Conservation (phyloP, 1,140 invertebrate genomes). For the Lordiphosa mommai region DNA sequence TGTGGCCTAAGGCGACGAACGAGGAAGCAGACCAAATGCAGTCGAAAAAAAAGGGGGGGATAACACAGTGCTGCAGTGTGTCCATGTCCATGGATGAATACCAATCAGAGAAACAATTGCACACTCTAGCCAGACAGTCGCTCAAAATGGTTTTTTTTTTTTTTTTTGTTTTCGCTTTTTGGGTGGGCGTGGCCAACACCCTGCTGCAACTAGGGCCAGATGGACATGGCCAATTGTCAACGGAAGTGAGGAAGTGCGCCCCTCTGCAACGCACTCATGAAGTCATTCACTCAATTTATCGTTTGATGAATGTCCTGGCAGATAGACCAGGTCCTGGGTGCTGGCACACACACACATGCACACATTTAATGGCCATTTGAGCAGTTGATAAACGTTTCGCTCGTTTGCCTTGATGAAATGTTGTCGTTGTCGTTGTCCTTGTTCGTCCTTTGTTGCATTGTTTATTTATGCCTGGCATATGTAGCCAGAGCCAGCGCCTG, state of each 20-base stretch:
- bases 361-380: constrained; percentile 80
- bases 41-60: constrained; percentile 24
- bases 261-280: constrained; percentile 70
- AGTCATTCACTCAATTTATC: constrained; percentile 80
- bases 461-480: constrained; percentile 70
- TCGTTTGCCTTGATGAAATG: constrained; percentile 78
- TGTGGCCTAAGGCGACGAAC: constrained; percentile 50
- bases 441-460: constrained; percentile 59
- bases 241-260: constrained; percentile 62
- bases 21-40: constrained; percentile 42
- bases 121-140: constrained; percentile 45
- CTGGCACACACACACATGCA: constrained; percentile 29
- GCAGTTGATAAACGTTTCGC: constrained; percentile 79
- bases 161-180: constrained; percentile 20
- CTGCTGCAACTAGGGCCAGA: constrained; percentile 17
- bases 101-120: constrained; percentile 74
- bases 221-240: constrained; percentile 54
- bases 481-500: constrained; percentile 9
- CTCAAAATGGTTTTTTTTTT: constrained; percentile 43
- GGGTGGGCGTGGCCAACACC: constrained; percentile 44
- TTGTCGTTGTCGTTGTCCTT: constrained; percentile 30
- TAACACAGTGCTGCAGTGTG: constrained; percentile 21
- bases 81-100: constrained; percentile 47
- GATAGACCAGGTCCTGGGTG: constrained; percentile 53
- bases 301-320: constrained; percentile 79